These are phyloP conservation scores for Oligia strigilis DNA, from an alignment of 2,888 invertebrate genomes.

Conservation along the genomic window DNA sequence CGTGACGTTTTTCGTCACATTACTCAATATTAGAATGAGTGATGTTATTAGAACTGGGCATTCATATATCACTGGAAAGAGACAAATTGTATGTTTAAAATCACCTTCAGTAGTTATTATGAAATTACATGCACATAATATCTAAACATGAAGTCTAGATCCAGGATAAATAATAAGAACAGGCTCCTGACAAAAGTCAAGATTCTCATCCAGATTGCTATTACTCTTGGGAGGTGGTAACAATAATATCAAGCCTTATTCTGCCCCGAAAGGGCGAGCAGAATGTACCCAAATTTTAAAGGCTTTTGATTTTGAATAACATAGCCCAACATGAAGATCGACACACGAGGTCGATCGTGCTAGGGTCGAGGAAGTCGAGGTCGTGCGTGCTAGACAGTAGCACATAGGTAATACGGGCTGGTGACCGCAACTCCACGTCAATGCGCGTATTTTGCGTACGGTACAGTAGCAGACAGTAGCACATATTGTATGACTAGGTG, in stretches of 20 bases:
- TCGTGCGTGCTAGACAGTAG: no score
- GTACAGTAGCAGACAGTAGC: not conserved
- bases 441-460: no score
- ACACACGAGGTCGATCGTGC: no score
- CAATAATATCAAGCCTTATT: not conserved
- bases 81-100: conserved; percentile 24
- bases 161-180: not conserved
- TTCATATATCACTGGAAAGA: conserved; percentile 90
- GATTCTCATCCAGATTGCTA: not conserved
- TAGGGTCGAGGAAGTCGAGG: no score
- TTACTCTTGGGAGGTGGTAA: not conserved
- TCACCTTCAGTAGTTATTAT: not conserved
- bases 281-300: not conserved
- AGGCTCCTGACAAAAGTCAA: not conserved
- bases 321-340: not conserved
- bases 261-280: not conserved
- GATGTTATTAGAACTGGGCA: conserved; percentile 78
- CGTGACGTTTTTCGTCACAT: conserved; percentile 74
- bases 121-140: not conserved
- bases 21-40: conserved; percentile 71
- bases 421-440: no score
- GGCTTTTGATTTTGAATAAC: no score
- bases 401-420: no score
- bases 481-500: not conserved
- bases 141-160: not conserved